Evolutionary conservation across 2,113 vertebrate species (phyloP).

Genomic region (Callipepla californica): DNA sequence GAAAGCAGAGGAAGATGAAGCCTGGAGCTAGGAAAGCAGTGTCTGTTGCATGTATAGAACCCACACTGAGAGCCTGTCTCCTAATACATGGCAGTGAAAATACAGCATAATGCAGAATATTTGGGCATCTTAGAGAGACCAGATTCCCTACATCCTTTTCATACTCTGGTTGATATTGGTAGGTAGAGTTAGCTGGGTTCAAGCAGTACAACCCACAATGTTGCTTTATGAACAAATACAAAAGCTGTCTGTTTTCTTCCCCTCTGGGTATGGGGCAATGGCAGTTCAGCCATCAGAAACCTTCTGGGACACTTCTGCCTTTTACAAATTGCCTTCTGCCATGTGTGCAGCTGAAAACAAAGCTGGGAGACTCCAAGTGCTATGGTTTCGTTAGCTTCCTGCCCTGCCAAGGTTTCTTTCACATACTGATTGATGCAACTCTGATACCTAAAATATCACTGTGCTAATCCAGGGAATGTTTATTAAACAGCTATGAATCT

Average conservation of each 20-base stretch:
- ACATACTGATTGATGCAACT: neutral
- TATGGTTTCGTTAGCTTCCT: neutral
- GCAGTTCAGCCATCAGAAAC: neutral
- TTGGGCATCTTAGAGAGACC: neutral
- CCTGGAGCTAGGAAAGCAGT: neutral
- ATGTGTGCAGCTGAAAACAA: rapidly evolving
- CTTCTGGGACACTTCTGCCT: neutral
- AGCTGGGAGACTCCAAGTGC: neutral
- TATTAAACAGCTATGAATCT: neutral
- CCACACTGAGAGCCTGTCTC: neutral
- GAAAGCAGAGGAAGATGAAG: neutral
- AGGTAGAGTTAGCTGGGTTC: neutral
- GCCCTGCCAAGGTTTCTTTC: neutral
- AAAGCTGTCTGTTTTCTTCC: neutral
- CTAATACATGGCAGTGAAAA: neutral
- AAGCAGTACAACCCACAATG: neutral
- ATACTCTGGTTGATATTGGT: neutral
- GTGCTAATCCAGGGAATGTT: neutral
- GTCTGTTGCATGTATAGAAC: neutral
- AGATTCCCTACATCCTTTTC: neutral
- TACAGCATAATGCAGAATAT: neutral
- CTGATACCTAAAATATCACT: neutral
- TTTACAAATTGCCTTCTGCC: neutral
- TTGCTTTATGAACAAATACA: neutral
- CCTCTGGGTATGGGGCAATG: neutral